These are phyloP conservation scores for Limenitis camilla DNA, from an alignment of 2,888 invertebrate genomes.

Conservation along the genomic window DNA sequence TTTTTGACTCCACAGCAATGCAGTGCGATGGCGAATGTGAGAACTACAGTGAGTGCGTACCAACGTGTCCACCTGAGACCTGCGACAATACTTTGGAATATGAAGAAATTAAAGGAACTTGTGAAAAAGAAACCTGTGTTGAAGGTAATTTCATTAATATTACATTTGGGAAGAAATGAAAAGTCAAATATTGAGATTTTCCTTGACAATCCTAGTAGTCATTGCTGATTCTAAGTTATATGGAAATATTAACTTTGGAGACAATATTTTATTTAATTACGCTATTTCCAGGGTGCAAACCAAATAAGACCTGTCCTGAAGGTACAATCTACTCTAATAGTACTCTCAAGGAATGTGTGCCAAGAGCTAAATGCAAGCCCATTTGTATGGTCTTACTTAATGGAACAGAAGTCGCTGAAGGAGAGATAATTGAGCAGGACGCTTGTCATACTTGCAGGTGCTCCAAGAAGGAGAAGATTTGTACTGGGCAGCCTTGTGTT, in stretches of 20 bases:
- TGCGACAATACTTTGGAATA: slow-evolving; percentile 86
- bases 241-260: too few species aligned
- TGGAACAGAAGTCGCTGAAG: slow-evolving; percentile 81
- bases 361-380: slow-evolving; percentile 80
- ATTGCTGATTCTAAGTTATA: too few species aligned
- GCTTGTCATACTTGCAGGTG: slow-evolving; percentile 87
- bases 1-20: slow-evolving; percentile 76
- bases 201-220: too few species aligned
- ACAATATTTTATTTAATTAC: too few species aligned
- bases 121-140: slow-evolving; percentile 83
- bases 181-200: too few species aligned
- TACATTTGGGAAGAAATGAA: too few species aligned
- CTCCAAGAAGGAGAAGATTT: slow-evolving; percentile 79
- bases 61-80: slow-evolving; percentile 87
- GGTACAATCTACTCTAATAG: slow-evolving; percentile 83
- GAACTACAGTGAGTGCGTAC: slow-evolving; percentile 85
- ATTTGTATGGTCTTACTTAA: slow-evolving; percentile 79
- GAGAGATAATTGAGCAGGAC: slow-evolving; percentile 83
- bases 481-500: slow-evolving; percentile 81
- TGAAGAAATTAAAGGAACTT: slow-evolving; percentile 76
- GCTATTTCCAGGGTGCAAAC: slow-evolving; percentile 77
- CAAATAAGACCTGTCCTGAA: slow-evolving; percentile 79
- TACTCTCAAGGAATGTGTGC: slow-evolving; percentile 82
- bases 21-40: slow-evolving; percentile 90
- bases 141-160: slow-evolving; percentile 76